Evolutionary conservation across 2,888 invertebrate species (phyloP).

Genomic region (Isoperla grammatica): DNA sequence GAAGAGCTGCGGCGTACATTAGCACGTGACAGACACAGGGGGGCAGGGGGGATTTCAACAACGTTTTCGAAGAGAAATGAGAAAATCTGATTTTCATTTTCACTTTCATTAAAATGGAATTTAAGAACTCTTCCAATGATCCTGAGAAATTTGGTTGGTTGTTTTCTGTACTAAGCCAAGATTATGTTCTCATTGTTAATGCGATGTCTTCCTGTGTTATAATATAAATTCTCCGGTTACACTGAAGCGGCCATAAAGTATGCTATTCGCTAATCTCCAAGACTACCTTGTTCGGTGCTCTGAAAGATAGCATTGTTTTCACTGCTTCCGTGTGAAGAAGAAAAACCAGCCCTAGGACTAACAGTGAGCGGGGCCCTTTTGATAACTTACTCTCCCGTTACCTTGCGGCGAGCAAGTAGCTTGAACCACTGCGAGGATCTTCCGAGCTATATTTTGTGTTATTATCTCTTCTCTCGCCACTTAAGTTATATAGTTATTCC

Average conservation of each 20-base stretch:
- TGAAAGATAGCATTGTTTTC: constrained; percentile 20
- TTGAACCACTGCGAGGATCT: background rate
- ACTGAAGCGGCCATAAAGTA: constrained; percentile 11
- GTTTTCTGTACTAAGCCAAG: background rate
- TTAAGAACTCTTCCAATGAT: too few species aligned
- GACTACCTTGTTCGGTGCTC: constrained; percentile 16
- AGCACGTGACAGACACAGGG: constrained; percentile 13
- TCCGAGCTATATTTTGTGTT: constrained; percentile 37
- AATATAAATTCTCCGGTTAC: constrained; percentile 15
- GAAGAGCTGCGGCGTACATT: background rate
- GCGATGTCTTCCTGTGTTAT: constrained; percentile 1
- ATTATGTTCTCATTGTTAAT: constrained; percentile 11
- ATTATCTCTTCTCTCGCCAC: constrained; percentile 43
- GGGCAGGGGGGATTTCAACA: background rate
- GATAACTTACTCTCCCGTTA: background rate
- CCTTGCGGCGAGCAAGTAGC: constrained; percentile 4
- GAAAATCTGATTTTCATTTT: too few species aligned
- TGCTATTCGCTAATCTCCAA: constrained; percentile 18
- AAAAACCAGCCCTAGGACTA: background rate
- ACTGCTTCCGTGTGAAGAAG: constrained; percentile 2
- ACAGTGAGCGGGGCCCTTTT: background rate
- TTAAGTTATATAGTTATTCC: constrained; percentile 37
- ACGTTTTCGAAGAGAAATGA: background rate
- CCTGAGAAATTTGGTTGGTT: too few species aligned
- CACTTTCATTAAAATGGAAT: too few species aligned